These are phyloP conservation scores for Teleiodes luculella DNA, from an alignment of 2,888 invertebrate genomes.

Conservation along the genomic window DNA sequence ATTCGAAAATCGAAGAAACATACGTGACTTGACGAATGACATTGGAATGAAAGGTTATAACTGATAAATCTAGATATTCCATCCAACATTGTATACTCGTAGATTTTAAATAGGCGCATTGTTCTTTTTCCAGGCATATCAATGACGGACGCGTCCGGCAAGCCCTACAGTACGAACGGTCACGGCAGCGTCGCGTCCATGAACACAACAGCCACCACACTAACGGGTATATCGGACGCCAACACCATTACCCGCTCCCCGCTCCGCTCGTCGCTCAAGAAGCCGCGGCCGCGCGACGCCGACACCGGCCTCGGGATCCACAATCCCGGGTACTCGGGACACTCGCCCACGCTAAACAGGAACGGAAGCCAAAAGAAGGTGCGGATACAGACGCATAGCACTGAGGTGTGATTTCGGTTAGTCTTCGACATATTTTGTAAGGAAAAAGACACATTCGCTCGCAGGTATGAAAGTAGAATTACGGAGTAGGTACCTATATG, in stretches of 20 bases:
- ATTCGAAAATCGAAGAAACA: no score
- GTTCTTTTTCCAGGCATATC: slow-evolving; percentile 80
- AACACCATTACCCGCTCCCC: slow-evolving; percentile 68
- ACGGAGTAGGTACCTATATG: no score
- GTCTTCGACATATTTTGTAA: no score
- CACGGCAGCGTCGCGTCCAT: slow-evolving; percentile 85
- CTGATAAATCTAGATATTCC: no score
- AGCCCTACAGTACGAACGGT: slow-evolving; percentile 84
- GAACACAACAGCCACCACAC: slow-evolving; percentile 84
- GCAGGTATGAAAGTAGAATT: no score
- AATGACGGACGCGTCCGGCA: slow-evolving; percentile 92
- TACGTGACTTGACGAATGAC: no score
- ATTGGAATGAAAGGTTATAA: no score
- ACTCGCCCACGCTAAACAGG: slow-evolving; percentile 89
- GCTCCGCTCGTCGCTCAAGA: slow-evolving; percentile 88
- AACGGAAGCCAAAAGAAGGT: slow-evolving; percentile 95
- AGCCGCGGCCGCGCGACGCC: slow-evolving; percentile 81
- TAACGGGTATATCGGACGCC: slow-evolving; percentile 77
- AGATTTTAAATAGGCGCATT: not conserved
- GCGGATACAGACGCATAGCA: slow-evolving; percentile 93
- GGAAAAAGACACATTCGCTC: no score
- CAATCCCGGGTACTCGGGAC: slow-evolving; percentile 89
- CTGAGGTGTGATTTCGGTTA: slow-evolving; percentile 83
- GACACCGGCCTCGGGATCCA: slow-evolving; percentile 86
- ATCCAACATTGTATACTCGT: no score